A percentile compares a stretch with the other conserved stretches of the same genome.
These are phyloP conservation scores for Isichthys henryi DNA, from an alignment of 2,113 vertebrate species.

Conservation along the genomic window DNA sequence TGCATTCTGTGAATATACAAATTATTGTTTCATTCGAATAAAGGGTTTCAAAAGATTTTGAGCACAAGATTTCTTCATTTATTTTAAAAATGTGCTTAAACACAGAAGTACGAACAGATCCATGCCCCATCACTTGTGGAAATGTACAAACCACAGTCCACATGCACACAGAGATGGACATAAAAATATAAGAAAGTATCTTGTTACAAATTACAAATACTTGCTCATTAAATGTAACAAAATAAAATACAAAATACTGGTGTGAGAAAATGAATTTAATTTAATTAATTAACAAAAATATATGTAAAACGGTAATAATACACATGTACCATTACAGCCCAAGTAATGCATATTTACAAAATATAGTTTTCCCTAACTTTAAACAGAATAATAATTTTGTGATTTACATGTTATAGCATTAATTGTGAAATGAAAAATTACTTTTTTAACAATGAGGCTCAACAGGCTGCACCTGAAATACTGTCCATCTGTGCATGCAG, in stretches of 20 bases:
- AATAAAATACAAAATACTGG: not conserved
- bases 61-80: not conserved
- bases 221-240: not conserved
- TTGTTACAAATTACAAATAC: not conserved
- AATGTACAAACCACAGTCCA: not conserved
- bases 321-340: not conserved
- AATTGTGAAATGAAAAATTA: not conserved
- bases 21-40: not conserved
- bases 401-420: not conserved
- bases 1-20: not conserved
- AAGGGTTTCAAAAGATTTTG: not conserved
- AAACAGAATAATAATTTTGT: not conserved
- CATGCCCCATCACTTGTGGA: not conserved
- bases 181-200: not conserved
- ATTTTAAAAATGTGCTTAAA: not conserved
- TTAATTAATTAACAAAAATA: no score
- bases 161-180: not conserved
- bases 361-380: not conserved
- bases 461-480: not conserved
- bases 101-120: not conserved
- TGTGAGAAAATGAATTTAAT: no score
- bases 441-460: not conserved
- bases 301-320: not conserved
- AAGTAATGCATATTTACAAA: not conserved
- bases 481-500: no score